These are phyloP conservation scores for Ashinkailepas kermadecensis DNA, from an alignment of 2,888 invertebrate species.

Conservation along the genomic window DNA sequence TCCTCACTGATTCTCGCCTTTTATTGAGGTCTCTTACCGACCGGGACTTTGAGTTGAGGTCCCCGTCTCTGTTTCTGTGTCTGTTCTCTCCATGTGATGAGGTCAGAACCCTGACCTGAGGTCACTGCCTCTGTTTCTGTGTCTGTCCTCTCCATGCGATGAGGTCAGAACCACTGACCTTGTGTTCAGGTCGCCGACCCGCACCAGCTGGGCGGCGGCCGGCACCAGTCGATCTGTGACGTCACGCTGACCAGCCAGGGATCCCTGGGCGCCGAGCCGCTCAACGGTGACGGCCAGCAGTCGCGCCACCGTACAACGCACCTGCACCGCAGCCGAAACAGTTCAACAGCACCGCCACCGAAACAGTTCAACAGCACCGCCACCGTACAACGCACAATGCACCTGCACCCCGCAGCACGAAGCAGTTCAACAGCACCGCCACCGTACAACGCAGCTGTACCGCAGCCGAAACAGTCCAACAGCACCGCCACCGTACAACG, in stretches of 20 bases:
- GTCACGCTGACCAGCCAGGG: constrained; percentile 45
- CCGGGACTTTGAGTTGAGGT: not conserved
- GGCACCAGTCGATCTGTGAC: constrained; percentile 60
- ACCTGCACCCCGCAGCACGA: no score
- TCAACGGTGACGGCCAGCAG: constrained; percentile 64
- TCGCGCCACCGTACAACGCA: constrained; percentile 73
- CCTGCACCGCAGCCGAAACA: constrained; percentile 39
- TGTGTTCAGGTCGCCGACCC: constrained; percentile 79
- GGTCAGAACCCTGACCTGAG: not conserved
- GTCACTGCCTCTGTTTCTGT: not conserved
- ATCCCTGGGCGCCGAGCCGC: constrained; percentile 62
- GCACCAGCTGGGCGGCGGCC: constrained; percentile 71
- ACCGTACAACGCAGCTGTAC: constrained; percentile 65
- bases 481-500: no score
- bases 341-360: no score
- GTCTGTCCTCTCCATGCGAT: not conserved
- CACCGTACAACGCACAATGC: no score
- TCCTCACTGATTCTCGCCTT: no score
- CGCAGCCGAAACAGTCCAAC: no score
- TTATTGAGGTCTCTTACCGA: no score
- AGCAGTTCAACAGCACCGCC: constrained; percentile 41
- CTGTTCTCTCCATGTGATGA: constrained; percentile 23
- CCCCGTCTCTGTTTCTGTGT: not conserved
- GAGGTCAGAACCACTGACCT: constrained; percentile 48
- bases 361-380: no score